These are phyloP conservation scores for Gallinago undulata DNA, from an alignment of 2,113 vertebrate genomes.

Conservation along the genomic window DNA sequence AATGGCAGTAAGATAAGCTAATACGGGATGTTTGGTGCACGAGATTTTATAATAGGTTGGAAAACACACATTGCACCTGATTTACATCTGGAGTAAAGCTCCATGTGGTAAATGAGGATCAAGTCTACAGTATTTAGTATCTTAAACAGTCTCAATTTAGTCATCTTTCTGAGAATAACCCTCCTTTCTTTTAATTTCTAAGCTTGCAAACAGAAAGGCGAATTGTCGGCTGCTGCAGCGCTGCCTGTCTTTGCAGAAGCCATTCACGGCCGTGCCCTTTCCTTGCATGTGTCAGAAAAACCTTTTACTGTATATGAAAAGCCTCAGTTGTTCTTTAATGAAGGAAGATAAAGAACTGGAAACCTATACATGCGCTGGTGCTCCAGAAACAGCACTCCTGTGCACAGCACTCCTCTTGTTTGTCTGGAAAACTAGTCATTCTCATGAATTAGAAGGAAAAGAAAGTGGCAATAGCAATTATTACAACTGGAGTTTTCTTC, in stretches of 20 bases:
- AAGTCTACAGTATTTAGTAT: background rate
- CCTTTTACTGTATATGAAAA: background rate
- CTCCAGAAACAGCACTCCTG: background rate
- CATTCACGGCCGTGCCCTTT: background rate
- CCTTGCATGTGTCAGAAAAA: background rate
- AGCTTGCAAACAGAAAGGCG: background rate
- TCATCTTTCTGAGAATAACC: background rate
- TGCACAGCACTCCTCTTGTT: background rate
- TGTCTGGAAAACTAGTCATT: background rate
- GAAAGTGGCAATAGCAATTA: background rate
- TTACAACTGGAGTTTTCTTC: background rate
- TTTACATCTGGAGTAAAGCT: background rate
- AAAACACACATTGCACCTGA: background rate
- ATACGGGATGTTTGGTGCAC: background rate
- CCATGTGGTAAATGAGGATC: background rate
- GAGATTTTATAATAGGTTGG: background rate
- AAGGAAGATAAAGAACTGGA: background rate
- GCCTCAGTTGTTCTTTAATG: background rate
- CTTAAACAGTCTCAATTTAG: background rate
- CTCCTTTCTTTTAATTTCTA: background rate
- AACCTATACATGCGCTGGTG: background rate
- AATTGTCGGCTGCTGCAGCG: background rate
- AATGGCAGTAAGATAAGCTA: background rate
- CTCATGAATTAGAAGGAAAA: background rate
- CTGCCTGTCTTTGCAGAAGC: background rate